Base-by-base conservation (phyloP, 2,113 vertebrate genomes). In the Pterocles burchelli region DNA sequence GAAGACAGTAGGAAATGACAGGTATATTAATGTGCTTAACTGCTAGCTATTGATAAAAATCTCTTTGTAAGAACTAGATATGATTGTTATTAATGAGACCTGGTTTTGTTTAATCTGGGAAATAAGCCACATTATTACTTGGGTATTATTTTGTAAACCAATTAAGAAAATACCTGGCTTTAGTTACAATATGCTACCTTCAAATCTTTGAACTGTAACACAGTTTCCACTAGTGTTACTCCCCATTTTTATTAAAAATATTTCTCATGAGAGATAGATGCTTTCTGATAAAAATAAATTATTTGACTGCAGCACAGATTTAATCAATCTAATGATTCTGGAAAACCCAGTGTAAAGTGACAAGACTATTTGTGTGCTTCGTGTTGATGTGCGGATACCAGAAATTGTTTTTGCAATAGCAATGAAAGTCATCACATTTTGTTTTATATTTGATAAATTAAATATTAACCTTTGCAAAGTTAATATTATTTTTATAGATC, bases 11-110 rank as follows among this genome's bases (percentile, higher is more conserved):
- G 57, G 85, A 94, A 95, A 93, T 89, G 70, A 79, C 59, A 80
- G 43, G 54, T 88, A 66, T 89, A 78, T 89, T 74, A 78, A 75
- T 78, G 75, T 67, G 48, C 88, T 92, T 89, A 90, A 92, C 72
- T 93, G 71, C 59, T 57, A 85, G 62, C 85, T 85, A 51, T 68
- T 71, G 85, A 93, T 89, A 89, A 96, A 95, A 94, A 83, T 72
- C 61, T 70, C 65, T 61, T 17, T 34, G 26, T 84, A 45, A 61
- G 83, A 93, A 6, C 20, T 67, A 33, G 48, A 59, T 75, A 38
- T 36, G 29, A 61, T 63, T 71, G 72, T 81, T 94, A 67, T 54
- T 95, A 72, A 77, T 68, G 59, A 81, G 34, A 54, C 43, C 11
- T 65, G 41, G 28, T 18, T 94, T 88, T 91, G 52, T 73, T 89